Evolutionary conservation across 2,888 invertebrate species (phyloP).

Genomic region (Agonopterix subpropinquella): DNA sequence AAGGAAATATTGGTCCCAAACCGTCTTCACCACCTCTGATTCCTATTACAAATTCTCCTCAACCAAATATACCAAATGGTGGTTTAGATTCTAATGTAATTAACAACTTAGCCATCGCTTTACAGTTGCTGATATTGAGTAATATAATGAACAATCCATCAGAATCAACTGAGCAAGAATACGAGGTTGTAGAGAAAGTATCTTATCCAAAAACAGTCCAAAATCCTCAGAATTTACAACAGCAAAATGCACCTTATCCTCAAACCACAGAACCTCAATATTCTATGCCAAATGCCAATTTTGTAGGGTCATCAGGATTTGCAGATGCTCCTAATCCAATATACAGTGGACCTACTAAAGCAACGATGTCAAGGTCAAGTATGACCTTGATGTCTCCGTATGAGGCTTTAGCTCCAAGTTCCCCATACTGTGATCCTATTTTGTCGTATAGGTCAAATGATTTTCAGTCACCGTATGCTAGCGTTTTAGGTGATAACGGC

Average conservation of each 20-base stretch:
- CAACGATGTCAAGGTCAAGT: slow-evolving; percentile 18
- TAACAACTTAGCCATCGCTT: slow-evolving; percentile 56
- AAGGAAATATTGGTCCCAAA: background rate
- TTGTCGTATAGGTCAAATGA: slow-evolving; percentile 26
- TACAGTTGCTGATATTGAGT: slow-evolving; percentile 51
- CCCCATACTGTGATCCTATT: slow-evolving; percentile 23
- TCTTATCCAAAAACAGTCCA: too few relatives aligned
- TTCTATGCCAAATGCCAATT: slow-evolving; percentile 19
- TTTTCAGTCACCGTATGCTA: slow-evolving; percentile 42
- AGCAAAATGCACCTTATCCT: background rate
- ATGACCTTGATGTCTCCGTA: slow-evolving; percentile 41
- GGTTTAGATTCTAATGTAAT: slow-evolving; percentile 40
- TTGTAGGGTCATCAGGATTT: slow-evolving; percentile 26
- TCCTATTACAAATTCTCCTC: background rate
- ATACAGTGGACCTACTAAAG: slow-evolving; percentile 7
- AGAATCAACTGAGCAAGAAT: background rate
- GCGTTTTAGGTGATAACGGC: slow-evolving; percentile 31
- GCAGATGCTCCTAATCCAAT: slow-evolving; percentile 11
- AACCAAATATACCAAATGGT: background rate
- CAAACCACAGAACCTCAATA: slow-evolving; percentile 1
- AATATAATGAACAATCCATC: slow-evolving; percentile 39
- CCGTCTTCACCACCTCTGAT: background rate
- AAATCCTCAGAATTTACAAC: background rate
- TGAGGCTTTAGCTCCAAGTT: slow-evolving; percentile 29
- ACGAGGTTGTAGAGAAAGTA: too few relatives aligned